Evolutionary conservation across 2,888 invertebrate species (phyloP).

Genomic region (Cephus pulcher): DNA sequence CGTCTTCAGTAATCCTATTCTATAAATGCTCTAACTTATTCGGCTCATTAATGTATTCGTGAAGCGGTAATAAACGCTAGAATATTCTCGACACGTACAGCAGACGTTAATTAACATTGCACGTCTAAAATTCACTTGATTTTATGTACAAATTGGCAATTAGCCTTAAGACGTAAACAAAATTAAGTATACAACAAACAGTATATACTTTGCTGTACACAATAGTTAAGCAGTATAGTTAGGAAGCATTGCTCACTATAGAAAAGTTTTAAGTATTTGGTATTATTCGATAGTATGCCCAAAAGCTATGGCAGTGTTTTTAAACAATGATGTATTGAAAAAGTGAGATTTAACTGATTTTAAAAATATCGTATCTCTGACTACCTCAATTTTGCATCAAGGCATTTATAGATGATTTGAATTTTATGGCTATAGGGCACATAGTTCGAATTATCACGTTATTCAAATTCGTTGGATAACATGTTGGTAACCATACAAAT

Average conservation of each 20-base stretch:
- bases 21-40: neutral
- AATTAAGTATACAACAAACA: neutral
- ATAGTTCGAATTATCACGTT: neutral
- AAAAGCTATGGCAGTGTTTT: neutral
- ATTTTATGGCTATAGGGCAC: neutral
- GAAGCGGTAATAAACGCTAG: neutral
- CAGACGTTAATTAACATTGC: neutral
- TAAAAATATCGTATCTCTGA: neutral
- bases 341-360: neutral
- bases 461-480: neutral
- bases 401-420: neutral
- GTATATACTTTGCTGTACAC: neutral
- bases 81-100: neutral
- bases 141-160: neutral
- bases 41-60: neutral
- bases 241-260: neutral
- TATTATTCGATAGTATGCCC: neutral
- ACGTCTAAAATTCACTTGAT: neutral
- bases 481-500: neutral
- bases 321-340: neutral
- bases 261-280: neutral
- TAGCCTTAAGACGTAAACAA: neutral
- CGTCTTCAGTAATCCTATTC: neutral
- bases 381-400: neutral
- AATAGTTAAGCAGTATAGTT: neutral